Percentiles rank a stretch among this genome's conserved stretches.
These are phyloP conservation scores for Scaptomyza montana DNA, from an alignment of 1,140 invertebrate genomes.

Conservation along the genomic window DNA sequence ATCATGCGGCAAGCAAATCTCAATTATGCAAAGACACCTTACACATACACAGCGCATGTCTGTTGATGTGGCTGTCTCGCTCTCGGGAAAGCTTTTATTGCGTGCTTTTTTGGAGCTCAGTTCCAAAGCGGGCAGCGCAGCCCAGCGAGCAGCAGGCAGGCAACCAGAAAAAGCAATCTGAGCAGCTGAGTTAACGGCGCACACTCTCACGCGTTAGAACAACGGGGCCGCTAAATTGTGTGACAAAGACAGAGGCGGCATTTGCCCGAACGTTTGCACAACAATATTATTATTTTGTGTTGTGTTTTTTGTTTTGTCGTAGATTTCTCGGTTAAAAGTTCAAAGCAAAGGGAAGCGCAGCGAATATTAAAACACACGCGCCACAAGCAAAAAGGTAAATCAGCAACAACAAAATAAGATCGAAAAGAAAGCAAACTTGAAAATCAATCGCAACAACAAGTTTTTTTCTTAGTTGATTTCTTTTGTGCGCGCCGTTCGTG, in stretches of 20 bases:
- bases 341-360: slow-evolving; percentile 59
- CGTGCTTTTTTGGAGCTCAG: slow-evolving; percentile 55
- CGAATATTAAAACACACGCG: slow-evolving; percentile 36
- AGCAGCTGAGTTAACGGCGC: slow-evolving; percentile 57
- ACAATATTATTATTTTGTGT: slow-evolving; percentile 14
- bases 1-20: background rate
- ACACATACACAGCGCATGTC: background rate
- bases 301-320: slow-evolving; percentile 25
- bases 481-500: slow-evolving; percentile 63
- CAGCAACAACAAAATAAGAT: slow-evolving; percentile 30
- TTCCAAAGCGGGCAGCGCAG: slow-evolving; percentile 50
- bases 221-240: slow-evolving; percentile 42
- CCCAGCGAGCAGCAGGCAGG: slow-evolving; percentile 25
- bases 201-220: slow-evolving; percentile 58
- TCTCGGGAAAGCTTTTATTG: slow-evolving; percentile 35
- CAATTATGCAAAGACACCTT: background rate
- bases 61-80: slow-evolving; percentile 23
- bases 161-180: slow-evolving; percentile 21
- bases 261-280: slow-evolving; percentile 45
- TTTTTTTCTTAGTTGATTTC: slow-evolving; percentile 57
- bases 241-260: slow-evolving; percentile 40
- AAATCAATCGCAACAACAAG: slow-evolving; percentile 63
- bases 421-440: slow-evolving; percentile 50
- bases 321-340: slow-evolving; percentile 71
- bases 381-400: slow-evolving; percentile 37